Percentiles rank a stretch among this genome's conserved stretches.
phyloP scores from a whole-genome alignment of 2,113 vertebrate species.

The Laticauda laticaudata region DNA sequence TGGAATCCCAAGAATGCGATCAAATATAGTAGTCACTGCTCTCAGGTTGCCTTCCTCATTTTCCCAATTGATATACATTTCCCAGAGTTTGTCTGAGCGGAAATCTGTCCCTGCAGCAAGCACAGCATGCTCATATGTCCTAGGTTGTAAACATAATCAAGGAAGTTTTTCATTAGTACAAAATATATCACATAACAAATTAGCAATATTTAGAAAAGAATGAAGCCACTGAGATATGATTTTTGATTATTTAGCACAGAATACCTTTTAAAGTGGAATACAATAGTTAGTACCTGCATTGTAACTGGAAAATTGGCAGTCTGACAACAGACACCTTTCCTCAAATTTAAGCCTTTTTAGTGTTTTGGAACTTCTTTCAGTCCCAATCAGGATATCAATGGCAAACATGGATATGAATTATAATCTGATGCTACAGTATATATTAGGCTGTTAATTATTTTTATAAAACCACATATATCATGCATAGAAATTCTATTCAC shows the following conservation, averaged over 20 bases:
- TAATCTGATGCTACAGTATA: not conserved
- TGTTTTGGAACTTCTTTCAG: not conserved
- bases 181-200: not conserved
- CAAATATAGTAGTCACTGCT: conserved; percentile 91
- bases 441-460: not conserved
- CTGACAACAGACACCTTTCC: not conserved
- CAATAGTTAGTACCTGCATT: not conserved
- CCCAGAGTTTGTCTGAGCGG: conserved; percentile 96
- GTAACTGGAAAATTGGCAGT: not conserved
- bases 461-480: not conserved
- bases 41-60: conserved; percentile 86
- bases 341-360: not conserved
- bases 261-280: not conserved
- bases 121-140: conserved; percentile 92
- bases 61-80: conserved; percentile 94
- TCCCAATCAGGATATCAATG: not conserved
- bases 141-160: conserved; percentile 60
- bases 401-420: not conserved
- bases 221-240: not conserved
- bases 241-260: not conserved
- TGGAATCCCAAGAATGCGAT: conserved; percentile 92
- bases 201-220: not conserved
- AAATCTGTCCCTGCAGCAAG: conserved; percentile 96
- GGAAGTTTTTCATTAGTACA: not conserved
- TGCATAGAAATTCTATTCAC: not conserved